Conservation (phyloP, 1,140 invertebrate genomes). For the Leptestheria dahalacensis region DNA sequence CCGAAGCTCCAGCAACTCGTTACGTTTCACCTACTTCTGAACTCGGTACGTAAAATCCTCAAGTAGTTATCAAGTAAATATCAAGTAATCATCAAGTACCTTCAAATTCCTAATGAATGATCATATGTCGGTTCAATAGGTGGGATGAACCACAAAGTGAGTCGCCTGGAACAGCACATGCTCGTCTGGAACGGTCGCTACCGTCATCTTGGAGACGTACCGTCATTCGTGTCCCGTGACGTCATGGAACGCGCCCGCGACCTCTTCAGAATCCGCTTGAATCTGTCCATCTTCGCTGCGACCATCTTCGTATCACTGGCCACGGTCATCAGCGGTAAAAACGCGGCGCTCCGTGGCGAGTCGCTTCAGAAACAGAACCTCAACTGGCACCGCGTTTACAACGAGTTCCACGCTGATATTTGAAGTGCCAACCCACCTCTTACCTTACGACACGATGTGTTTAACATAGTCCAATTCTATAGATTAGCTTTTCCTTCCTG, state of each 20-base stretch:
- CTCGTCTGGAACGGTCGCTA: constrained; percentile 12
- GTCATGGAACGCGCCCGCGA: constrained; percentile 13
- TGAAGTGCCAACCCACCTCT: too few species aligned
- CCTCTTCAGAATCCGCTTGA: constrained; percentile 8
- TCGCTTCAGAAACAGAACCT: constrained; percentile 2
- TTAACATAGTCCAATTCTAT: too few species aligned
- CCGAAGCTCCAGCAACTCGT: neutral
- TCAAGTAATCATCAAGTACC: too few species aligned
- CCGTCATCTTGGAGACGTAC: constrained; percentile 4
- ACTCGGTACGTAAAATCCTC: constrained; percentile 12
- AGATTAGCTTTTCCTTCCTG: too few species aligned
- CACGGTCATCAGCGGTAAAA: constrained; percentile 11
- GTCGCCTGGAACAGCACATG: constrained; percentile 7
- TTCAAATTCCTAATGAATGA: too few species aligned
- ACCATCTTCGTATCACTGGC: constrained; percentile 6
- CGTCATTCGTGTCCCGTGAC: constrained; percentile 12
- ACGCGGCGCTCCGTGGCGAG: constrained; percentile 8
- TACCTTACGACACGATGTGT: neutral
- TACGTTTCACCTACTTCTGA: constrained; percentile 13
- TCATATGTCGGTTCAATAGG: too few species aligned
- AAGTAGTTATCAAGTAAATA: too few species aligned
- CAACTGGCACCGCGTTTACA: constrained; percentile 13
- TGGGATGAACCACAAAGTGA: constrained; percentile 11
- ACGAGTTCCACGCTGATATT: neutral
- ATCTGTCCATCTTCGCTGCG: constrained; percentile 3